Base-by-base conservation (phyloP, 1,140 invertebrate species). In the Caenorhabditis brenneri region DNA sequence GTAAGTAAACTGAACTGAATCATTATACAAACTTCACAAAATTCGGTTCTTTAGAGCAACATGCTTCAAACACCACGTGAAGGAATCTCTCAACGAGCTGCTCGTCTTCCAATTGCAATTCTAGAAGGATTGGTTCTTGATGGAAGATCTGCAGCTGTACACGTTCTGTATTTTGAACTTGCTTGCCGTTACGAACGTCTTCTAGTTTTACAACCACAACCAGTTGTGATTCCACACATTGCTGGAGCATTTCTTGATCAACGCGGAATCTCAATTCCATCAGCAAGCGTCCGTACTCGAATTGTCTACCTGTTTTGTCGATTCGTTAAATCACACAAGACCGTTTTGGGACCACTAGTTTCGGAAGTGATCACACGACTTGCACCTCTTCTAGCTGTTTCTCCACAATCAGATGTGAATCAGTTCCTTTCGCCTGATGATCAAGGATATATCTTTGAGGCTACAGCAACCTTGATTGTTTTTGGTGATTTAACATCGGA, bases 301-400 rank as follows among this genome's bases (percentile, higher is more conserved):
- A 60, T 85, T 7, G 83, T 86, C 9, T 86, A 86, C 22, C 83
- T 86, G n/a, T 86, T 86, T 42, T 86, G 79, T 60, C 85, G 85
- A 46, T 86, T 86, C 29, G 85, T 86, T 9, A 86, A 86, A 60
- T 46, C 80, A 27, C 83, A 86, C 42, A 86, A 86, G 48, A 33
- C 82, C 0, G 69, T 82, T 29, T 39, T 86, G 1, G 65, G 79
- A 9, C 51, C 83, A 1, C 48, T 81, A 12, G 85, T 86, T 0
- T 60, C 78, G 16, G 79, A 83, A 51, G 82, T 83, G 33, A 36
- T 86, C 4, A 42, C 33, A 12, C 42, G 84, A 9, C 79, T 86
- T 27, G 81, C 78, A 5, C 85, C 84, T 42, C 80, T 86, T 6
- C 46, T 85, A 4, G 84, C 83, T 39, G 84, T 86, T n/a, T 53